Percentiles rank a stretch among this genome's conserved stretches.
These are phyloP conservation scores for Drosophila subobscura DNA, from an alignment of 1,140 invertebrate genomes.

Conservation along the genomic window DNA sequence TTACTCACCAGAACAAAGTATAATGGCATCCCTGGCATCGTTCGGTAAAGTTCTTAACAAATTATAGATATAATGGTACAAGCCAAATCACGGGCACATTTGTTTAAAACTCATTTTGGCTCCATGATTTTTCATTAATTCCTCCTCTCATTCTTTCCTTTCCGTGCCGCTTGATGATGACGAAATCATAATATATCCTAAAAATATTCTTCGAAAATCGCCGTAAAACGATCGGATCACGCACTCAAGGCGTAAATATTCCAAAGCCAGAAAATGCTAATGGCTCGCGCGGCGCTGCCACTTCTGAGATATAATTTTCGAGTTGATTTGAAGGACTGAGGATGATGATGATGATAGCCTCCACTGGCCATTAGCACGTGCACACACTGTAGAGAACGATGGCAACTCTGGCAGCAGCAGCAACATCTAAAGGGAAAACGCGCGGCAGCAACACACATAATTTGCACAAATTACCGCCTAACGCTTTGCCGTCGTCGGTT, in stretches of 20 bases:
- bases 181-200: constrained; percentile 71
- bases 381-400: constrained; percentile 46
- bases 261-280: constrained; percentile 60
- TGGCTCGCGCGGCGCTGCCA: constrained; percentile 56
- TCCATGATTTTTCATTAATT: too few species aligned
- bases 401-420: constrained; percentile 43
- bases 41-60: too few species aligned
- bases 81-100: too few species aligned
- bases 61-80: too few species aligned
- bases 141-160: background rate
- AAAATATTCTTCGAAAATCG: constrained; percentile 12
- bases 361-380: constrained; percentile 73
- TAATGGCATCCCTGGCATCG: too few species aligned
- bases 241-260: constrained; percentile 66
- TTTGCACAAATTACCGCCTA: constrained; percentile 76
- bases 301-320: constrained; percentile 59
- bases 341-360: constrained; percentile 10
- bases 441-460: constrained; percentile 57
- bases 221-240: constrained; percentile 38
- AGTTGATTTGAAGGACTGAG: constrained; percentile 59
- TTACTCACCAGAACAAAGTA: too few species aligned
- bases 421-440: background rate
- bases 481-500: constrained; percentile 52
- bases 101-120: too few species aligned
- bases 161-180: constrained; percentile 60